These are phyloP conservation scores for Nautilus pompilius DNA, from an alignment of 1,140 invertebrate genomes.

Conservation along the genomic window DNA sequence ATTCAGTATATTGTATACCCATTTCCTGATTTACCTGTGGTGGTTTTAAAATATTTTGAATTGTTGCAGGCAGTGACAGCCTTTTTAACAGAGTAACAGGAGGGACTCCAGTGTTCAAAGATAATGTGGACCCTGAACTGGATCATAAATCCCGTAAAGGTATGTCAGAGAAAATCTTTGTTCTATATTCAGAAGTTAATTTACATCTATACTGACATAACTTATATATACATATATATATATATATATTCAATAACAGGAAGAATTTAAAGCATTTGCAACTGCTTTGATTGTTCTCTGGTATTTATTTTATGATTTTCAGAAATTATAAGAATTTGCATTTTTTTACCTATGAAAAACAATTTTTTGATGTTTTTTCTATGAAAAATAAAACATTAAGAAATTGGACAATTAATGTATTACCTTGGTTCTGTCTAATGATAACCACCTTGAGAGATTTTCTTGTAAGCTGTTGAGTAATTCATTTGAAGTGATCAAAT, in stretches of 20 bases:
- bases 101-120: slow-evolving; percentile 29
- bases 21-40: no score
- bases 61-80: slow-evolving; percentile 34
- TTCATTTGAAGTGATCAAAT: no score
- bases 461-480: no score
- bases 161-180: slow-evolving; percentile 1
- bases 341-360: no score
- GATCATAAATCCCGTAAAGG: slow-evolving; percentile 42
- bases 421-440: no score
- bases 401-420: no score
- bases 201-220: neutral
- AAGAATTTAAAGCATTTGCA: neutral
- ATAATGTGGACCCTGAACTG: slow-evolving; percentile 38
- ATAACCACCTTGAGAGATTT: no score
- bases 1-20: no score
- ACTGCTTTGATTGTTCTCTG: neutral
- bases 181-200: neutral
- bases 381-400: no score
- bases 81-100: slow-evolving; percentile 31
- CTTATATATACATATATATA: neutral
- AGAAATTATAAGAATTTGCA: neutral
- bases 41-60: neutral
- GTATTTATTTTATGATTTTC: neutral
- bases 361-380: no score
- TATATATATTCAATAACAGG: neutral